Evolutionary conservation across 2,113 vertebrate genomes (phyloP).

Genomic region (Macquaria ambigua): DNA sequence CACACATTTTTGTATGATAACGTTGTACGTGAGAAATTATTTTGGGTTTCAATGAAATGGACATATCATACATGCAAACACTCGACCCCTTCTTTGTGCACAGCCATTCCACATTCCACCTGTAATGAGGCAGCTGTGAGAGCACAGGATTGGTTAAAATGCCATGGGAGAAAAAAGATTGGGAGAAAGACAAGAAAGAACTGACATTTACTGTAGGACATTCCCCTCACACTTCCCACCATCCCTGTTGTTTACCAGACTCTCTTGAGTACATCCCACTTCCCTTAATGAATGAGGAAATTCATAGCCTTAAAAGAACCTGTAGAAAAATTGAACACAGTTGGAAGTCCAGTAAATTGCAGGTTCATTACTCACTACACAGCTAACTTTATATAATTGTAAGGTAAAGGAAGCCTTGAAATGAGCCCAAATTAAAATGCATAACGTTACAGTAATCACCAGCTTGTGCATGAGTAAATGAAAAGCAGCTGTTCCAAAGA

Average conservation of each 20-base stretch:
- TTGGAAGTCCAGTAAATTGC: too few species aligned
- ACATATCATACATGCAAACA: constrained; percentile 1
- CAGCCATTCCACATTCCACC: neutral
- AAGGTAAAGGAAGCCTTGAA: too few species aligned
- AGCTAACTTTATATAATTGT: too few species aligned
- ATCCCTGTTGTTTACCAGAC: neutral
- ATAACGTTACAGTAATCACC: too few species aligned
- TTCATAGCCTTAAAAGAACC: too few species aligned
- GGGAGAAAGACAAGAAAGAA: neutral
- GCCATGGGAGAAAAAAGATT: neutral
- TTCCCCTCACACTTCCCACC: neutral
- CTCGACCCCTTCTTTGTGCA: neutral
- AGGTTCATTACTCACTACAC: too few species aligned
- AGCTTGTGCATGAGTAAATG: too few species aligned
- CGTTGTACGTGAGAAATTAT: neutral
- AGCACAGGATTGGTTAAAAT: neutral
- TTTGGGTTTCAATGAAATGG: neutral
- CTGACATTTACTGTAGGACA: neutral
- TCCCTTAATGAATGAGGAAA: neutral
- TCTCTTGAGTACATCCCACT: neutral
- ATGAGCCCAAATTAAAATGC: too few species aligned
- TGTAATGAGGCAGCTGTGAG: neutral
- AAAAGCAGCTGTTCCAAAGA: too few species aligned
- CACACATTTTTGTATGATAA: constrained; percentile 7
- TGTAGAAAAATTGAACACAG: too few species aligned